Percentiles rank a stretch among this genome's conserved stretches.
Evolutionary conservation across 2,113 vertebrate genomes (phyloP).

Genomic region (Hylia prasina): DNA sequence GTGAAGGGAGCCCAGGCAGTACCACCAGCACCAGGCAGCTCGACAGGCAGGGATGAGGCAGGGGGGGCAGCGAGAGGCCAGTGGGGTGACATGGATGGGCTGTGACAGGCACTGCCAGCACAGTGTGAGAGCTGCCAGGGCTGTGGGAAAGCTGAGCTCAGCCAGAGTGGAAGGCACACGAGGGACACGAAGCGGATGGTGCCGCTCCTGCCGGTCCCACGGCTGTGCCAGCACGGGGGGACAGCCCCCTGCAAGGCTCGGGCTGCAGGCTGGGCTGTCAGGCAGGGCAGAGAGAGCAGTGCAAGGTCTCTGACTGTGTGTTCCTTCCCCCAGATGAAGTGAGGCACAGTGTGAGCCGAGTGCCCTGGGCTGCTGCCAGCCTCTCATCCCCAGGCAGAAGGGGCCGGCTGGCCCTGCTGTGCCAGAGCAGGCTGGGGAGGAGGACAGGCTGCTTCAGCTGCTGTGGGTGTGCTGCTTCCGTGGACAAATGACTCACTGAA

Average conservation of each 20-base stretch:
- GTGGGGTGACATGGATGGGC: background rate
- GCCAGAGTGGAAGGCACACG: background rate
- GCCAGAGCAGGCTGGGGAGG: background rate
- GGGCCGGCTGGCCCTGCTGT: background rate
- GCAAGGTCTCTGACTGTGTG: background rate
- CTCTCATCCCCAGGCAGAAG: background rate
- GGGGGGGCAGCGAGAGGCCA: background rate
- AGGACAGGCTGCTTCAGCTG: constrained; percentile 14
- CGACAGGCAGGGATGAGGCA: background rate
- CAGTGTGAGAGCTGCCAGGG: background rate
- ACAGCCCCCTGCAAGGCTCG: fast-evolving
- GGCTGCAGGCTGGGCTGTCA: background rate
- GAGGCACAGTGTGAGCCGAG: background rate
- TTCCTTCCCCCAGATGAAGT: background rate
- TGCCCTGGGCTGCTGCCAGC: background rate
- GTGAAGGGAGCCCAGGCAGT: background rate
- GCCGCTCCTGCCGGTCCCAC: background rate
- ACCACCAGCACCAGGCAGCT: background rate
- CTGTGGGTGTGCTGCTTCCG: background rate
- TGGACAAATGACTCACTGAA: constrained; percentile 17
- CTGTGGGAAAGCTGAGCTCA: background rate
- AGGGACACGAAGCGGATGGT: background rate
- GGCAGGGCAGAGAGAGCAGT: background rate
- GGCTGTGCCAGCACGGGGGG: background rate
- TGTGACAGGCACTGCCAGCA: background rate